Conservation (phyloP, 2,113 vertebrate genomes). For the Cyanistes caeruleus region DNA sequence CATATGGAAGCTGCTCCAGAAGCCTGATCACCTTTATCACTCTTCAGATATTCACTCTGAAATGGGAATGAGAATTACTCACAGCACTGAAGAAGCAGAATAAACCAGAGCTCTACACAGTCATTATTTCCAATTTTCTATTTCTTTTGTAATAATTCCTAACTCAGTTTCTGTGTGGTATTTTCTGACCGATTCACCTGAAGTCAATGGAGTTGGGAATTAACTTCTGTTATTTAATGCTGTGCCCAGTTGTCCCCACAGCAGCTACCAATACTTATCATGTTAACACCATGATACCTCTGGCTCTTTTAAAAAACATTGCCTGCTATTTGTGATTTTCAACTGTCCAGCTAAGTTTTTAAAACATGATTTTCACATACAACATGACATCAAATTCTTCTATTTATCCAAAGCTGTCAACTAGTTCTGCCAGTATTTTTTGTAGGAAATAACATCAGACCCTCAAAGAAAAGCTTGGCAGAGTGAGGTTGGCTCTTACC, state of each 20-base stretch:
- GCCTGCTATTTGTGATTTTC: not conserved
- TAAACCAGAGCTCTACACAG: not conserved
- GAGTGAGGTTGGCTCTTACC: not conserved
- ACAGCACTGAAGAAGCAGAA: not conserved
- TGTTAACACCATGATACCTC: rapidly evolving
- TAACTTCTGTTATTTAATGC: not conserved
- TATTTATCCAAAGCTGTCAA: not conserved
- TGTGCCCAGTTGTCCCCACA: not conserved
- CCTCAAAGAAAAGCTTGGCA: not conserved
- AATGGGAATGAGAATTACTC: not conserved
- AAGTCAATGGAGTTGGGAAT: not conserved
- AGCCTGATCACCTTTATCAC: not conserved
- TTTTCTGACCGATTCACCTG: not conserved
- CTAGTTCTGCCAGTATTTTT: not conserved
- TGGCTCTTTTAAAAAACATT: not conserved
- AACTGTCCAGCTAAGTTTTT: not conserved
- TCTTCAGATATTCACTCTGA: not conserved
- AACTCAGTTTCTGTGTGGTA: not conserved
- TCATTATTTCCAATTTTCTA: not conserved
- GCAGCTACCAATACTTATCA: not conserved
- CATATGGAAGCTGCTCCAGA: not conserved
- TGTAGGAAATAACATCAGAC: not conserved
- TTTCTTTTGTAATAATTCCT: not conserved
- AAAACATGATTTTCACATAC: not conserved
- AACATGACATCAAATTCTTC: not conserved